These are phyloP conservation scores for Cydia pomonella DNA, from an alignment of 1,140 invertebrate genomes.

Conservation along the genomic window DNA sequence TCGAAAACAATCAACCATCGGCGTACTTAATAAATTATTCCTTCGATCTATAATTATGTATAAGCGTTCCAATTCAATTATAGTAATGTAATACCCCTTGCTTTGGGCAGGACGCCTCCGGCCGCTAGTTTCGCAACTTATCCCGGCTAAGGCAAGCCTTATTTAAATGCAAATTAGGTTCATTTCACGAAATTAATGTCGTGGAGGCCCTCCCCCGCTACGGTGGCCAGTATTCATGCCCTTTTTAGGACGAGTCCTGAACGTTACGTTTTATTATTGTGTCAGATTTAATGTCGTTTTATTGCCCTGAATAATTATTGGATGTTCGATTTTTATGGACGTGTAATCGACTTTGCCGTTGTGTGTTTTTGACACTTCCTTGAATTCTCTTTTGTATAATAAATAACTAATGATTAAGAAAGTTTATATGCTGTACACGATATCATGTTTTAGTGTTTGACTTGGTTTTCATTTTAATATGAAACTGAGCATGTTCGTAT, in stretches of 20 bases:
- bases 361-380: neutral
- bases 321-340: slow-evolving; percentile 22
- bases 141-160: slow-evolving; percentile 83
- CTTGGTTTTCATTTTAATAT: too few relatives aligned
- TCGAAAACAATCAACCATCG: slow-evolving; percentile 23
- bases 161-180: slow-evolving; percentile 94
- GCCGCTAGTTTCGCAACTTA: slow-evolving; percentile 79
- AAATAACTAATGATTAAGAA: too few relatives aligned
- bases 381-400: neutral
- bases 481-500: too few relatives aligned
- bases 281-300: slow-evolving; percentile 48
- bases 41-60: slow-evolving; percentile 45
- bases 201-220: slow-evolving; percentile 75
- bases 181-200: slow-evolving; percentile 93
- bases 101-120: slow-evolving; percentile 72
- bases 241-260: slow-evolving; percentile 48
- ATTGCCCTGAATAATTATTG: slow-evolving; percentile 35
- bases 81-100: slow-evolving; percentile 77
- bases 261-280: slow-evolving; percentile 46
- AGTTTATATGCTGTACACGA: too few relatives aligned
- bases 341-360: slow-evolving; percentile 5
- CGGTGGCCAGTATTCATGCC: slow-evolving; percentile 49
- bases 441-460: too few relatives aligned
- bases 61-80: slow-evolving; percentile 73
- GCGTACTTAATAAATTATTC: slow-evolving; percentile 37